These are phyloP conservation scores for Drosophila oshimai DNA, from an alignment of 1,140 invertebrate species.

Conservation along the genomic window DNA sequence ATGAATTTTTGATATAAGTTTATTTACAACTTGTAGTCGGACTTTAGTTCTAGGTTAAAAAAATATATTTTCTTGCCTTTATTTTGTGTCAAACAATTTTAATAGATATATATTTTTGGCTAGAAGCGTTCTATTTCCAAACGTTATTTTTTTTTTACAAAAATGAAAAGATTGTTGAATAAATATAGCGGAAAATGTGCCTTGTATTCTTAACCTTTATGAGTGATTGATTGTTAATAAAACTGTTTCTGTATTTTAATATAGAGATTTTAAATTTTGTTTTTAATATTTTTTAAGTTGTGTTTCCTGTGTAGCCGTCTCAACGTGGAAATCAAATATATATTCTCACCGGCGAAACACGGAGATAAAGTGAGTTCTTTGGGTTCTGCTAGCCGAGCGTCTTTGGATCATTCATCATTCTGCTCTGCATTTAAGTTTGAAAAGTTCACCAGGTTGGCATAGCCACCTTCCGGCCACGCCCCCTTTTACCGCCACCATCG, in stretches of 20 bases:
- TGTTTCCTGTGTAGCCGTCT: not conserved
- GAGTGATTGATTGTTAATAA: no score
- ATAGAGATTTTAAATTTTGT: no score
- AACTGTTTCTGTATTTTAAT: no score
- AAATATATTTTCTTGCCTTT: no score
- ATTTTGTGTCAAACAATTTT: no score
- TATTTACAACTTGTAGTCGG: not conserved
- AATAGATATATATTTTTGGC: no score
- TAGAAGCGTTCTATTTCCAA: no score
- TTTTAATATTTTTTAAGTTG: not conserved
- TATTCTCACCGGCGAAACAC: conserved; percentile 7
- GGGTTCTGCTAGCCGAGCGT: conserved; percentile 19
- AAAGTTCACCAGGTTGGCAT: conserved; percentile 50
- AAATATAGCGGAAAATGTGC: no score
- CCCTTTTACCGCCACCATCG: not conserved
- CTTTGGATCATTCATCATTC: conserved; percentile 68
- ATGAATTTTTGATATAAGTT: not conserved
- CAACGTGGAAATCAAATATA: conserved; percentile 56
- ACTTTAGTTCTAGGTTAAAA: no score
- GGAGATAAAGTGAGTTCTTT: conserved; percentile 30
- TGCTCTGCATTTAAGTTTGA: conserved; percentile 59
- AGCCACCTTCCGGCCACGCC: not conserved
- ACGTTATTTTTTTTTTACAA: no score
- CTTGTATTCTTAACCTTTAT: no score
- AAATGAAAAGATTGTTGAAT: no score